Conservation (phyloP, 2,888 invertebrate genomes). For the Troides aeacus region DNA sequence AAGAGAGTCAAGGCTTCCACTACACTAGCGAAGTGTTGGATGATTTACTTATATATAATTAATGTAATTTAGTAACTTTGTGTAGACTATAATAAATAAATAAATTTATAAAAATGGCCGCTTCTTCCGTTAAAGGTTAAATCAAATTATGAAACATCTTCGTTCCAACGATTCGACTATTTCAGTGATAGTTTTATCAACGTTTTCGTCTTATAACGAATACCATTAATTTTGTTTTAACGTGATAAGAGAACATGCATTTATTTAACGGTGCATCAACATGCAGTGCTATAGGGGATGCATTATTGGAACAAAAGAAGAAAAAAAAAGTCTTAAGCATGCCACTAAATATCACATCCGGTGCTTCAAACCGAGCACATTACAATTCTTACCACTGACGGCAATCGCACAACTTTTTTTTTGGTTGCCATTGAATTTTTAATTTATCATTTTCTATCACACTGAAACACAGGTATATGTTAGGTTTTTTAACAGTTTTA, state of each 20-base stretch:
- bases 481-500: constrained; percentile 1
- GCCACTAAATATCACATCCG: constrained; percentile 43
- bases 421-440: constrained; percentile 54
- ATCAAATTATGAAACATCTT: too few relatives aligned
- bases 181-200: too few relatives aligned
- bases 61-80: too few relatives aligned
- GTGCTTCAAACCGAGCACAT: constrained; percentile 29
- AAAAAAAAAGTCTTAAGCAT: constrained; percentile 73
- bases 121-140: too few relatives aligned
- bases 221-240: background rate
- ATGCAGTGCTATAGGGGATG: constrained; percentile 26
- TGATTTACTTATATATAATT: too few relatives aligned
- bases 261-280: constrained; percentile 13
- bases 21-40: too few relatives aligned
- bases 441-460: background rate
- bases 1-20: too few relatives aligned
- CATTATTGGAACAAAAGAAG: constrained; percentile 4
- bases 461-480: constrained; percentile 19
- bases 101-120: too few relatives aligned
- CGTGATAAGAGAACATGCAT: constrained; percentile 19
- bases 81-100: too few relatives aligned
- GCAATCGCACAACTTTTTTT: constrained; percentile 75
- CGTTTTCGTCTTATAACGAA: too few relatives aligned
- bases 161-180: too few relatives aligned
- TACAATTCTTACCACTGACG: constrained; percentile 69